Percentiles rank a stretch among this genome's conserved stretches.
Evolutionary conservation across 2,113 vertebrate genomes (phyloP).

Genomic region (cattle (Bos taurus)): ARS-UCD2.0 NC_037329.1:91073001-91073500

Average conservation of each 20-base stretch:
- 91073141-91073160: not conserved
- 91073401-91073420: not conserved
- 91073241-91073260: not conserved
- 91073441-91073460: not conserved
- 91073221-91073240: not conserved
- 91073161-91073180: not conserved
- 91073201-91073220: not conserved
- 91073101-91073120: not conserved
- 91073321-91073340: not conserved
- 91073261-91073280: not conserved
- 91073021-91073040: not conserved
- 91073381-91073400: not conserved
- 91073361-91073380: not conserved
- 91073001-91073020: not conserved
- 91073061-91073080: not conserved
- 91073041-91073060: not conserved
- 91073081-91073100: not conserved
- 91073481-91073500: not conserved
- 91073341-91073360: not conserved
- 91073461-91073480: not conserved
- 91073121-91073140: not conserved
- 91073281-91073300: not conserved
- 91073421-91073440: not conserved
- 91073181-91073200: not conserved
- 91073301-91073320: not conserved